Base-by-base conservation (phyloP, 2,888 invertebrate genomes). In the Heterodera filipjevi region DNA sequence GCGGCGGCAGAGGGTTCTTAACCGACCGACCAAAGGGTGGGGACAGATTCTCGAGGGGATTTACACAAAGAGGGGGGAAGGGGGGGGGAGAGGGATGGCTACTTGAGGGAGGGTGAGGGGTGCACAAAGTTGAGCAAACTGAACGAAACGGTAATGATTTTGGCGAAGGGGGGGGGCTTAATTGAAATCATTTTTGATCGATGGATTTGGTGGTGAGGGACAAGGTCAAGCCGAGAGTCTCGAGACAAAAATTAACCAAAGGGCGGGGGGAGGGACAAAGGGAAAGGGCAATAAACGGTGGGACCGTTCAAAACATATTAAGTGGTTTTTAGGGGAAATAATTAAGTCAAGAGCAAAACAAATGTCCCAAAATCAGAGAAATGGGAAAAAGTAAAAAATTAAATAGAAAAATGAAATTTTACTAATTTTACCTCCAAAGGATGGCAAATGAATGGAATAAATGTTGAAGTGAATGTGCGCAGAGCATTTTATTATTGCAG, bases 111-210 rank as follows among this genome's bases (percentile, higher is more conserved):
- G n/a, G n/a, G n/a, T n/a, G n/a, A n/a, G n/a, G n/a, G 27, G 68
- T 68, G 68, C 32, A 22, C 35, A 22, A 49, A 27, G 68, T 35
- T 35, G 39, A 35, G 68, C 68, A 68, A 68, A 68, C 68, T 32
- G 68, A 35, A 32, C 68, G 35, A 33, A 68, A 35, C 33, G 68
- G 33, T 68, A 22, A n/a, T 59, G 59, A 5, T 6, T 68, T 39
- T 39, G 39, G 39, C 8, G 22, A 33, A 68, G 32, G 68, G 66
- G 16, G 27, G 64, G 16, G 16, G 27, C 66, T 27, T 33, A 68
- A 68, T 35, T 22, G 33, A 59, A 68, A 68, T 68, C 68, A 68
- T 68, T 68, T 68, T 66, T 30, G 33, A 32, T 30, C 66, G 66
- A 33, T 33, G 32, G 66, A 66, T 12, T 33, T 39, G 39, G 39